Percentiles rank a stretch among this genome's conserved stretches.
phyloP scores from a whole-genome alignment of 1,140 invertebrate genomes.

The Macrostomum lignano region DNA sequence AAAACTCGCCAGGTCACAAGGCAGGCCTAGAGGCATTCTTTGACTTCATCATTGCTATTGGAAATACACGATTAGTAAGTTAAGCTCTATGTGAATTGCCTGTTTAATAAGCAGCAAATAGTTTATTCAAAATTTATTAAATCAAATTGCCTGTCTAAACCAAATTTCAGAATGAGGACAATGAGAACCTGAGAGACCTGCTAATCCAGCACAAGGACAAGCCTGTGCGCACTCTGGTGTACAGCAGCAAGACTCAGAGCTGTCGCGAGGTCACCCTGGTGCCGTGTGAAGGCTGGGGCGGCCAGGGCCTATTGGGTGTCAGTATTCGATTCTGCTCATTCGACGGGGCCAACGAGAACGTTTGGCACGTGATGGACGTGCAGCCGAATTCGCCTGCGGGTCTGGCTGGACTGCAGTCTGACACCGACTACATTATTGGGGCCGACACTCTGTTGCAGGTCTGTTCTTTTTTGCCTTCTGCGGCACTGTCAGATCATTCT shows the following conservation, averaged over 20 bases:
- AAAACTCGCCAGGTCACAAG: too few relatives aligned
- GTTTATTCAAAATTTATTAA: too few relatives aligned
- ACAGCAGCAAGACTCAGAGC: slow-evolving; percentile 81
- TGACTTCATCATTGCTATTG: too few relatives aligned
- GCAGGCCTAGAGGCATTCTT: too few relatives aligned
- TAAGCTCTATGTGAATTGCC: too few relatives aligned
- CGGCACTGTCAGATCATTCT: too few relatives aligned
- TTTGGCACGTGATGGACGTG: slow-evolving; percentile 90
- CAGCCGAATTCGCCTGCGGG: slow-evolving; percentile 76
- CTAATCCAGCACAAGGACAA: slow-evolving; percentile 62
- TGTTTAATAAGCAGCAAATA: too few relatives aligned
- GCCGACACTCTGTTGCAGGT: slow-evolving; percentile 86
- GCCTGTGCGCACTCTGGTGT: slow-evolving; percentile 60
- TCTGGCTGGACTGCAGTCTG: slow-evolving; percentile 55
- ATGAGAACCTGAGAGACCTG: slow-evolving; percentile 80
- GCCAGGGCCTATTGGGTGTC: slow-evolving; percentile 72
- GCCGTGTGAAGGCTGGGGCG: slow-evolving; percentile 44
- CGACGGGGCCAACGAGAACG: slow-evolving; percentile 94
- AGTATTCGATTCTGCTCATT: slow-evolving; percentile 94
- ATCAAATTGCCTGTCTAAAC: too few relatives aligned
- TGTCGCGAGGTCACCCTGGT: slow-evolving; percentile 60
- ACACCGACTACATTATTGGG: slow-evolving; percentile 89
- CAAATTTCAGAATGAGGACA: slow-evolving; percentile 72
- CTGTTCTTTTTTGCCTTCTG: too few relatives aligned
- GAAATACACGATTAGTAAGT: too few relatives aligned